Base-by-base conservation (phyloP, 2,797 vertebrate genomes). In the Neosalanx taihuensis region DNA sequence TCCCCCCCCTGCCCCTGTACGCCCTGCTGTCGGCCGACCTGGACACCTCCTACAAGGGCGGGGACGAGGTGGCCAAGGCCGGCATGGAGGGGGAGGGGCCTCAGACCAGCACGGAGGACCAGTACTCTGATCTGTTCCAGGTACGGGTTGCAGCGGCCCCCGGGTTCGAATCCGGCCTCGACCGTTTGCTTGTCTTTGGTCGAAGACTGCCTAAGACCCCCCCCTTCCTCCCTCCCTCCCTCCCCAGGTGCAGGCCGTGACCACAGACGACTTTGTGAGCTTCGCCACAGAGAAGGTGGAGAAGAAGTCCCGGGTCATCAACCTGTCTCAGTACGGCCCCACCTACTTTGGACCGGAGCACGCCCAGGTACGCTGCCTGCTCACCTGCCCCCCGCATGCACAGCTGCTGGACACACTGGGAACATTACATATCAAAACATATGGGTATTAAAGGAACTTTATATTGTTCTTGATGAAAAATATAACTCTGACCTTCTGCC, bases 321-420 rank as follows among this genome's bases (percentile, higher is more conserved):
- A 99, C 83, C 92, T 99, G 20, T 99, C 98, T 46, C 98, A 99
- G 18, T 99, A 99, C 1, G 96, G 97, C 57, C 96, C 97, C 0
- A 95, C 96, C 3, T 97, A 95, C 86, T 99, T 99, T 84, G 98
- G 98, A 73, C 94, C 94, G 37, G 98, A 99, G 70, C 98, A 99
- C 0, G 95, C 98, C 35, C 96, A 92, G 90, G 90, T 92, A 85
- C 41, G 9, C 35, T n/a, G 51, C 51, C 51, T 9, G 5, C 17
- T 56, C 51, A 6, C 41, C 41, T 46, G 0, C 35, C 41, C 1
- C 15, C 51, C 51, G 5, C 51, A 17, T 56, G 5, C 46, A 49
- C 46, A 49, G 46, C 46, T 35, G 33, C 33, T 4, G 33, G 33
- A 4, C 33, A 35, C 6, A 12, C 41, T 41, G 41, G 7, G 10